Conservation (phyloP, 92 coral and sea anemone genomes). For the Desmophyllum pertusum region DNA sequence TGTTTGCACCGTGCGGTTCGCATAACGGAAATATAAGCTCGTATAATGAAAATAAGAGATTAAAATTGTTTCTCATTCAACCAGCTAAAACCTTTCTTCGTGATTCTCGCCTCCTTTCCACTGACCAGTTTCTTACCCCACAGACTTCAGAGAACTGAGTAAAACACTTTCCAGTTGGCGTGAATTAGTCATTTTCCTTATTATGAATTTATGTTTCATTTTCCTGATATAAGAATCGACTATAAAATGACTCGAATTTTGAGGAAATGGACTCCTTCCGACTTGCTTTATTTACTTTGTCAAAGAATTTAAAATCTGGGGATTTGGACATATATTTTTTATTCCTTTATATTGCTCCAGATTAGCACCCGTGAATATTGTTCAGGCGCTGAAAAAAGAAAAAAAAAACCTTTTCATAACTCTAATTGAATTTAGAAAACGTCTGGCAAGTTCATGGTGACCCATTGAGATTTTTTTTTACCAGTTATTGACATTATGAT, state of each 20-base stretch:
- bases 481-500: background rate
- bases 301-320: slow-evolving; percentile 29
- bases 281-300: background rate
- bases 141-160: background rate
- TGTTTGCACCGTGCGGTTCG: background rate
- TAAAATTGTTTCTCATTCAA: background rate
- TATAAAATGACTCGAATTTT: background rate
- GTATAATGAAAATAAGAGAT: background rate
- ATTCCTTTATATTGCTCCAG: background rate
- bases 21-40: background rate
- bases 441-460: background rate
- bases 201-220: background rate
- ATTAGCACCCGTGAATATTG: background rate
- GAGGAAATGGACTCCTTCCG: background rate
- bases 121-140: no score
- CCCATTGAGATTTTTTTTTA: background rate
- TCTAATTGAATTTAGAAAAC: background rate
- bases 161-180: background rate
- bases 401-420: background rate
- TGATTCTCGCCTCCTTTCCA: background rate
- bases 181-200: background rate
- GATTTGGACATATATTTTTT: background rate
- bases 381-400: background rate
- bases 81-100: background rate
- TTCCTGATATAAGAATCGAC: background rate